A percentile compares a stretch with the other conserved stretches of the same genome.
phyloP scores from a whole-genome alignment of 2,113 vertebrate species.

The Stigmatopora argus region DNA sequence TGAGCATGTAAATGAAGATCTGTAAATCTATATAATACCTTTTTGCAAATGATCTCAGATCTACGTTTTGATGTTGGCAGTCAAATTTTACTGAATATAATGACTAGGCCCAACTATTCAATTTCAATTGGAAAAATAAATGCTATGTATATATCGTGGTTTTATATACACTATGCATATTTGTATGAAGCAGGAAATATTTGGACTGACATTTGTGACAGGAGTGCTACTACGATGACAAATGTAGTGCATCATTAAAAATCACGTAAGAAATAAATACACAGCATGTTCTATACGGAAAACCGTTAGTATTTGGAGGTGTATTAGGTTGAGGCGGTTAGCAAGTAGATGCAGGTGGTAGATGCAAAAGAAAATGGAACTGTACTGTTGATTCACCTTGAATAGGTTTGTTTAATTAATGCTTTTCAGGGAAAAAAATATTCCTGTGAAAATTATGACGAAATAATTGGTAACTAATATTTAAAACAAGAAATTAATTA shows the following conservation, averaged over 20 bases:
- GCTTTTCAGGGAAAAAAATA: too few relatives aligned
- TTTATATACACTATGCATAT: background rate
- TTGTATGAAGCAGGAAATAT: background rate
- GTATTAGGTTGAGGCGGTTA: background rate
- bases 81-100: conserved; percentile 6
- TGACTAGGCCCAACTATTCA: conserved; percentile 49
- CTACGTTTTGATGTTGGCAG: background rate
- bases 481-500: too few relatives aligned
- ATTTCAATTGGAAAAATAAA: conserved; percentile 59
- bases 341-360: background rate
- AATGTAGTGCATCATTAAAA: background rate
- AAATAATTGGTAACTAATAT: too few relatives aligned
- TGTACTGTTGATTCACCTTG: background rate
- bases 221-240: background rate
- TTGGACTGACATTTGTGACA: background rate
- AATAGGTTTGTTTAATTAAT: background rate
- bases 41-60: conserved; percentile 3
- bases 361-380: background rate
- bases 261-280: background rate
- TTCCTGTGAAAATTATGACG: too few relatives aligned
- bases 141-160: background rate
- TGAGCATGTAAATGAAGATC: conserved; percentile 28
- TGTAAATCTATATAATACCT: conserved; percentile 22
- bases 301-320: background rate
- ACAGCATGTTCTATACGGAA: background rate